Base-by-base conservation (phyloP, 2,113 vertebrate genomes). In the Antennarius striatus region DNA sequence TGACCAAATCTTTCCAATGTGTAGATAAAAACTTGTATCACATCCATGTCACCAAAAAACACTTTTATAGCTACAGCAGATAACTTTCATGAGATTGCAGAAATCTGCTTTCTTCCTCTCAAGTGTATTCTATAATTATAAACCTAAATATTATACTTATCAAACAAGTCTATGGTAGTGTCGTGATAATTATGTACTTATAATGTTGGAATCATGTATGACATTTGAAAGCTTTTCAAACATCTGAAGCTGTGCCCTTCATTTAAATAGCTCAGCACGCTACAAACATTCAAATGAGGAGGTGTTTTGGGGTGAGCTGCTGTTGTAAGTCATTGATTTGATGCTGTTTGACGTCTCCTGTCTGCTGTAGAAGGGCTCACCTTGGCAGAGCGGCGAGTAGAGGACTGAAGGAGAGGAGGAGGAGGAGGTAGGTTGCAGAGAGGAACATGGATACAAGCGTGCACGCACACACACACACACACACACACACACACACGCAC, bases 311-410 rank as follows among this genome's bases (percentile, higher is more conserved):
- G 63, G 16, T 16, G 6, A 54, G 7, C 15, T 16, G 16, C 39
- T 6, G 47, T 53, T 60, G 64, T 68, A 57, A 61, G 56, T 65
- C 45, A 75, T 13, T 52, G 30, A 60, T 46, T 54, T 28, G 59
- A 62, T 52, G 47, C 11, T 4, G 4, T 68, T 51, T 46, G n/a
- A 53, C 46, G 61, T 71, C 66, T 16, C n/a, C 66, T 40, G 54
- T 73, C 75, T 71, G 62, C 61, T 61, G 61, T 43, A 36, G 52
- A 66, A 15, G 13, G 65, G 84, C 91, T 93, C 92, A 95, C 95
- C 96, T 97, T 96, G 91, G 92, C 92, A 88, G 92, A 91, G 63
- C 94, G 95, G 63, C 95, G 93, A 85, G 93, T 71, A 79, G 93
- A 90, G 81, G 92, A 93, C 96, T 98, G 93, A 87, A 91, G 93